These are phyloP conservation scores for Ifrita kowaldi DNA, from an alignment of 2,113 vertebrate genomes.

Conservation along the genomic window DNA sequence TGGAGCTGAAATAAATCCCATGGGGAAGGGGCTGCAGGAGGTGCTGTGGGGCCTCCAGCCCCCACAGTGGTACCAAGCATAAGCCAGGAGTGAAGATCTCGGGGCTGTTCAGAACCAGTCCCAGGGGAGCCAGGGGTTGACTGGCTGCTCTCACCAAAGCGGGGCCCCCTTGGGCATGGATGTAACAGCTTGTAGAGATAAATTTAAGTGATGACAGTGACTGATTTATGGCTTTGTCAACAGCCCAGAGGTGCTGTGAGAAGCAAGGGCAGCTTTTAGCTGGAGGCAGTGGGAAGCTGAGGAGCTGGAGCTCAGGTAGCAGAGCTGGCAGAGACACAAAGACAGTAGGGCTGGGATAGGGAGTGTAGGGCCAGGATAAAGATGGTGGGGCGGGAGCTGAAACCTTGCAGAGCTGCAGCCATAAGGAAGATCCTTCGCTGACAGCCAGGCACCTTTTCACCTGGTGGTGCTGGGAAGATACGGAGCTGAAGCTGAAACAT, in stretches of 20 bases:
- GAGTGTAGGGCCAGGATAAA: neutral
- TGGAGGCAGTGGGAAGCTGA: neutral
- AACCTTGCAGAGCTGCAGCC: neutral
- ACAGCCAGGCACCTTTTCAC: neutral
- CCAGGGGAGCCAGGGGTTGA: neutral
- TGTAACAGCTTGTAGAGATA: neutral
- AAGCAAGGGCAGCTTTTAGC: neutral
- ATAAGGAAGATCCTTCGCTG: neutral
- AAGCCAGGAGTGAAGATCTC: neutral
- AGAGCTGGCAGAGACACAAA: neutral
- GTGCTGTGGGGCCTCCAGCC: too few species aligned
- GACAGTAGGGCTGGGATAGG: neutral
- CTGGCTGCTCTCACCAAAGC: neutral
- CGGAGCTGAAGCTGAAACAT: neutral
- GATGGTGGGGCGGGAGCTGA: neutral
- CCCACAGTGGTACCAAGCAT: too few species aligned
- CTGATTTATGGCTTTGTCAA: neutral
- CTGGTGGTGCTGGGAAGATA: neutral
- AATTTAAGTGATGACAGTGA: neutral
- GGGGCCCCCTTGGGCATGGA: too few species aligned
- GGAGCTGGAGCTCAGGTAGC: neutral
- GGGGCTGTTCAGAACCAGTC: neutral
- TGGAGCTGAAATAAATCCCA: neutral
- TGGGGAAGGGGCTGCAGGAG: neutral
- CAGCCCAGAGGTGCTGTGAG: neutral